A percentile compares a stretch with the other conserved stretches of the same genome.
phyloP scores from a whole-genome alignment of 1,140 invertebrate species.

The Samia ricini region DNA sequence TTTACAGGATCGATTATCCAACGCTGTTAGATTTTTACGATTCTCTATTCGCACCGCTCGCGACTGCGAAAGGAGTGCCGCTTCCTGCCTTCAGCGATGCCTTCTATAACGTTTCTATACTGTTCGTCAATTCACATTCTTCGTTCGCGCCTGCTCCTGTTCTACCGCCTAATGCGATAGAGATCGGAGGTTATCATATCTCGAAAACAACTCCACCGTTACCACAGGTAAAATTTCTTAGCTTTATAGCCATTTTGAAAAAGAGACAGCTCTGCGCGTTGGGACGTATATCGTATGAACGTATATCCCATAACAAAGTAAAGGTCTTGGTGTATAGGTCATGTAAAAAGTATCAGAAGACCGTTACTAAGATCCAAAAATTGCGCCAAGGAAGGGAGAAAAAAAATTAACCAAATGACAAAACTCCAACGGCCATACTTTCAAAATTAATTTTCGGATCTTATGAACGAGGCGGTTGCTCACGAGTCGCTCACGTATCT shows the following conservation, averaged over 20 bases:
- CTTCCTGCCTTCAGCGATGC: slow-evolving; percentile 35
- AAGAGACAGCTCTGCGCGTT: neutral
- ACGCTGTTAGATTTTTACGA: neutral
- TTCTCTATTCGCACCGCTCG: slow-evolving; percentile 35
- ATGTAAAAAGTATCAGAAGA: too few species aligned
- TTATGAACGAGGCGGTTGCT: too few species aligned
- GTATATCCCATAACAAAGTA: neutral
- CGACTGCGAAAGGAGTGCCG: slow-evolving; percentile 33
- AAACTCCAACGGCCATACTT: too few species aligned
- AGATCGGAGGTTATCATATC: slow-evolving; percentile 78
- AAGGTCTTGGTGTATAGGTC: neutral
- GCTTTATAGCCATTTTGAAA: neutral
- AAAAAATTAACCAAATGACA: too few species aligned
- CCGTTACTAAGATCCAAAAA: too few species aligned
- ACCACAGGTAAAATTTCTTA: slow-evolving; percentile 40
- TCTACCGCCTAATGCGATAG: slow-evolving; percentile 76
- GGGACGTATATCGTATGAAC: neutral
- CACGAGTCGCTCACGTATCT: too few species aligned
- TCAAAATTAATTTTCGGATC: too few species aligned
- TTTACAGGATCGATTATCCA: neutral
- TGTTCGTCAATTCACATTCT: slow-evolving; percentile 78
- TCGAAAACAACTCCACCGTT: slow-evolving; percentile 45
- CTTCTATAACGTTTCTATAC: slow-evolving; percentile 54
- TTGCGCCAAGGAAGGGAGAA: too few species aligned
- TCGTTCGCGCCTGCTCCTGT: slow-evolving; percentile 68